Evolutionary conservation across 1,140 invertebrate species (phyloP), one percentile per base, ranked within the genome.

Genomic region (Spodoptera litura): DNA sequence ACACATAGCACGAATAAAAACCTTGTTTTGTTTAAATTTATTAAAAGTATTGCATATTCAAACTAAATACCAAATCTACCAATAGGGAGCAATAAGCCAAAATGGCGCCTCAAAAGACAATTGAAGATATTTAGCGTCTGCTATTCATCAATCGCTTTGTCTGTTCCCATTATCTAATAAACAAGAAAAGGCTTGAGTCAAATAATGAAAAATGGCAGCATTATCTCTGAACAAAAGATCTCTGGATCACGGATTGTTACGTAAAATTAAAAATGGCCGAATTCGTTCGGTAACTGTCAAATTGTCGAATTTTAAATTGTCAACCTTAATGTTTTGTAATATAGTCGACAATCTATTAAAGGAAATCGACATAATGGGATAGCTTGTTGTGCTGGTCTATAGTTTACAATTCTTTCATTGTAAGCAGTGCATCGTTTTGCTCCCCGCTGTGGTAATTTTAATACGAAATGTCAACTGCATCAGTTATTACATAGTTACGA

Each of bases 381-480:
- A 44, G 6, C 9, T 44, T 8, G 35, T 6, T 44, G 38, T 44
- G 38, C 38, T 44, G 38, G 38, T 44, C 5, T 44, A 9, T 6
- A 44, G 4, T 44, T 9, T 44, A 44, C 38, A 44, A 44, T 44
- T 44, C 5, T 44, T 44, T 44, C 38, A 44, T 44, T 44, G 38
- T 44, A 44, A 44, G 38, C 6, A 20, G 9, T 66, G 38, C 15
- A 66, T 11, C 62, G 38, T 49, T 53, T 51, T 27, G 35, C 72
- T 27, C 12, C 72, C 72, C 49, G 52, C 59, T 66, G 74, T 11
- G 74, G 31, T 49, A 52, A 56, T 66, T 77, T 35, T 13, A 62
- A 44, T 51, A 64, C 20, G 31, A 76, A 76, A 76, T 61, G 58
- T 55, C 73, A 64, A 64, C 44, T 72, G 38, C 10, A 38, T 72